A percentile compares a stretch with the other conserved stretches of the same genome.
phyloP scores from a whole-genome alignment of 2,113 vertebrate genomes.

The Rhinichthys klamathensis region DNA sequence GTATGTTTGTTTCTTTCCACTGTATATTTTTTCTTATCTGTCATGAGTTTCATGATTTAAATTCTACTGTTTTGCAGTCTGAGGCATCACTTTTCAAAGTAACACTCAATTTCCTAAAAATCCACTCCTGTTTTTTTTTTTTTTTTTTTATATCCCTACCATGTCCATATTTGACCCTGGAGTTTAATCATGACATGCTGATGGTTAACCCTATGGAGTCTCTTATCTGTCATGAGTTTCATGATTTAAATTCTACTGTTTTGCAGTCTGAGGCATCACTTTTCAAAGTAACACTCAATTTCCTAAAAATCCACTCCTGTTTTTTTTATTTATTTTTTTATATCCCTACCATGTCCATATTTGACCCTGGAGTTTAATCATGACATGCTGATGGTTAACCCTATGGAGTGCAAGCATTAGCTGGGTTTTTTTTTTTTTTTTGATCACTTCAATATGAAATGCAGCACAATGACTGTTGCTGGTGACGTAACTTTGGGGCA shows the following conservation, averaged over 20 bases:
- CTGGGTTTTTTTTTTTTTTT: background rate
- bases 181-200: background rate
- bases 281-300: background rate
- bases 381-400: background rate
- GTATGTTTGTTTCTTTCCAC: background rate
- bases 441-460: background rate
- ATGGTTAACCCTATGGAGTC: background rate
- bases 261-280: background rate
- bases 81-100: background rate
- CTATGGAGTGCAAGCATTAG: background rate
- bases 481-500: conserved; percentile 4
- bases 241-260: background rate
- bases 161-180: background rate
- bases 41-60: background rate
- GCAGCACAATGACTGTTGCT: conserved; percentile 4
- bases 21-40: background rate
- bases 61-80: background rate
- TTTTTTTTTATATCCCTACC: background rate
- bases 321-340: no score
- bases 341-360: background rate
- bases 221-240: no score
- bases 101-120: background rate
- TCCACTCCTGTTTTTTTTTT: background rate
- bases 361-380: background rate
- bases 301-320: background rate